A percentile compares a stretch with the other conserved stretches of the same genome.
These are phyloP conservation scores for Corydoras sp. DNA, from an alignment of 2,113 vertebrate species.

Conservation along the genomic window DNA sequence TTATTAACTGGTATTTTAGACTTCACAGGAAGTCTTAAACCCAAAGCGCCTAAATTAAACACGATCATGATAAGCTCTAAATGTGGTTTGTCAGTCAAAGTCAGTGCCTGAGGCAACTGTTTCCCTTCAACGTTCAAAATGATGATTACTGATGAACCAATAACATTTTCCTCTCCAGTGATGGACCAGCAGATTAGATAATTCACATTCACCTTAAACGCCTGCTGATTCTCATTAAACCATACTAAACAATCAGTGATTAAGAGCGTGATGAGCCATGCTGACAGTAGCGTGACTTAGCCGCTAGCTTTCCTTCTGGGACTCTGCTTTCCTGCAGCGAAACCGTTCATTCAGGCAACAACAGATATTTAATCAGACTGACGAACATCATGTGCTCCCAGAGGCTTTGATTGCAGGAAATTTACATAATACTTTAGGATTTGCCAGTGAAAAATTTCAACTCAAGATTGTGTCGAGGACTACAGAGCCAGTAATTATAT, in stretches of 20 bases:
- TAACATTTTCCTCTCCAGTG: slow-evolving; percentile 73
- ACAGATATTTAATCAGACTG: slow-evolving; percentile 99
- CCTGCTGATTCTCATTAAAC: slow-evolving; percentile 96
- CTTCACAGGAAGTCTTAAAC: no score
- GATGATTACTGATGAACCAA: slow-evolving; percentile 77
- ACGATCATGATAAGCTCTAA: no score
- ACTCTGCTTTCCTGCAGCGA: slow-evolving; percentile 85
- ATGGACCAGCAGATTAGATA: slow-evolving; percentile 77
- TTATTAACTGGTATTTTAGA: no score
- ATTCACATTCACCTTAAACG: slow-evolving; percentile 74
- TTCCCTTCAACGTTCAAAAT: slow-evolving; percentile 70
- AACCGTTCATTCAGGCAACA: slow-evolving; percentile 96
- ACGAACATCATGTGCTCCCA: slow-evolving; percentile 93
- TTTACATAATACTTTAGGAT: background rate
- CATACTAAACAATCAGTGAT: slow-evolving; percentile 99
- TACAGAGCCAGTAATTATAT: no score
- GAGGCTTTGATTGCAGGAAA: slow-evolving; percentile 67
- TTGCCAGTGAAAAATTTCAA: no score
- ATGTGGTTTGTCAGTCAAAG: slow-evolving; percentile 21
- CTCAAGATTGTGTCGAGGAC: no score
- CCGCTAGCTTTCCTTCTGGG: slow-evolving; percentile 89
- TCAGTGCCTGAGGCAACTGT: slow-evolving; percentile 61
- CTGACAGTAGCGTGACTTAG: slow-evolving; percentile 87
- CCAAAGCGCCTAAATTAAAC: no score
- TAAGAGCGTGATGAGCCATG: slow-evolving; percentile 98